phyloP scores from a whole-genome alignment of 2,888 invertebrate species.

The Cosmopolites sordidus region DNA sequence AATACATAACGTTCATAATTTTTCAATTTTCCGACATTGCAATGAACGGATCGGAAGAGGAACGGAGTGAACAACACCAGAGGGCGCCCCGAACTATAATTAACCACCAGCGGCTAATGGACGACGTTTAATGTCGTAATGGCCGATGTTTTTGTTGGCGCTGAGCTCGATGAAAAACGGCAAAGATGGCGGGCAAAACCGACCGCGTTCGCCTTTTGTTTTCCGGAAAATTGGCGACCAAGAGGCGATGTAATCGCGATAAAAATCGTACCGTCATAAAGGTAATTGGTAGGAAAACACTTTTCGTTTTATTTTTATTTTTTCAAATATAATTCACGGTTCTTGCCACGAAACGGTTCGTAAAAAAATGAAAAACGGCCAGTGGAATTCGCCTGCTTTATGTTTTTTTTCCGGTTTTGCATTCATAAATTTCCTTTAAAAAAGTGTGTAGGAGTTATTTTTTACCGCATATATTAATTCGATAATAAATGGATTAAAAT shows the following conservation, averaged over 20 bases:
- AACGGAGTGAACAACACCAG: not conserved
- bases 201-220: constrained; percentile 21
- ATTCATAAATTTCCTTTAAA: too few species aligned
- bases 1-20: not conserved
- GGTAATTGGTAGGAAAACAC: constrained; percentile 11
- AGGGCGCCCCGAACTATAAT: constrained; percentile 18
- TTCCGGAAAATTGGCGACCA: constrained; percentile 18
- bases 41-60: not conserved
- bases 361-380: too few species aligned
- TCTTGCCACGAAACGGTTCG: too few species aligned
- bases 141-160: constrained; percentile 22
- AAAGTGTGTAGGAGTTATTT: too few species aligned
- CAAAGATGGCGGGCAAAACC: constrained; percentile 18
- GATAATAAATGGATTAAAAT: too few species aligned
- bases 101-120: constrained; percentile 27
- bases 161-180: constrained; percentile 23
- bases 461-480: too few species aligned
- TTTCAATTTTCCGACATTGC: not conserved
- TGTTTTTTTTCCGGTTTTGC: too few species aligned
- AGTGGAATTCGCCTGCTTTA: too few species aligned
- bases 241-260: constrained; percentile 19
- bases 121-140: constrained; percentile 27
- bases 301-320: too few species aligned
- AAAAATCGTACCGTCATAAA: constrained; percentile 18
- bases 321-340: too few species aligned